A percentile compares a stretch with the other conserved stretches of the same genome.
Evolutionary conservation across 1,140 invertebrate species (phyloP).

Genomic region (Drosophila nigrodunni): DNA sequence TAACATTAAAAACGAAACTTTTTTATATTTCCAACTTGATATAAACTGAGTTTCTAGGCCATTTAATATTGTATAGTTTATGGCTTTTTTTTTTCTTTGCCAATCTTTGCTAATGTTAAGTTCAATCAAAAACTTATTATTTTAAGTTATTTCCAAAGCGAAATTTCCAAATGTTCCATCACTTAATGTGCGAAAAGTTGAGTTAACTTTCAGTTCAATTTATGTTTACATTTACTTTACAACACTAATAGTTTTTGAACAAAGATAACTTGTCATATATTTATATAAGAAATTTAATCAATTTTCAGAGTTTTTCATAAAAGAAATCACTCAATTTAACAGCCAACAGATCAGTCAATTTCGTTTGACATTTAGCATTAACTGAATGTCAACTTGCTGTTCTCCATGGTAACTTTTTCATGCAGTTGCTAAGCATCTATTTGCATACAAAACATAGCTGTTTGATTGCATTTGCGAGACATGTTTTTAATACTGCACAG

Average conservation of each 20-base stretch:
- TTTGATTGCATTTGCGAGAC: neutral
- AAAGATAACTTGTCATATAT: no score
- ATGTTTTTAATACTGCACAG: neutral
- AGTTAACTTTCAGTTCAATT: no score
- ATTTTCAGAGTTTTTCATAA: no score
- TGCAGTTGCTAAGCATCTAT: neutral
- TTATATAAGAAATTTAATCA: no score
- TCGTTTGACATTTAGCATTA: neutral
- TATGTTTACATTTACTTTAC: no score
- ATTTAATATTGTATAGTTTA: slow-evolving; percentile 14
- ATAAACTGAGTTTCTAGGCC: slow-evolving; percentile 1
- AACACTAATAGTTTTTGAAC: no score
- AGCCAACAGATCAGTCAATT: neutral
- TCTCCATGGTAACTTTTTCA: neutral
- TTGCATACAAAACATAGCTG: slow-evolving; percentile 14
- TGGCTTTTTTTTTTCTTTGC: neutral
- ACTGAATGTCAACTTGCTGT: neutral
- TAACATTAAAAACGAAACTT: slow-evolving; percentile 5
- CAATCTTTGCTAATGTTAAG: neutral
- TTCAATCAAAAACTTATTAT: slow-evolving; percentile 8
- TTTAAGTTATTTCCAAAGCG: neutral
- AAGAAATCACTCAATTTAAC: no score
- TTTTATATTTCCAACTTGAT: neutral
- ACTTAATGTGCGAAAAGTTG: no score
- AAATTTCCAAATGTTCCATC: no score